A percentile compares a stretch with the other conserved stretches of the same genome.
phyloP scores from a whole-genome alignment of 2,888 invertebrate genomes.

The Cataglyphis rosenhaueri region DNA sequence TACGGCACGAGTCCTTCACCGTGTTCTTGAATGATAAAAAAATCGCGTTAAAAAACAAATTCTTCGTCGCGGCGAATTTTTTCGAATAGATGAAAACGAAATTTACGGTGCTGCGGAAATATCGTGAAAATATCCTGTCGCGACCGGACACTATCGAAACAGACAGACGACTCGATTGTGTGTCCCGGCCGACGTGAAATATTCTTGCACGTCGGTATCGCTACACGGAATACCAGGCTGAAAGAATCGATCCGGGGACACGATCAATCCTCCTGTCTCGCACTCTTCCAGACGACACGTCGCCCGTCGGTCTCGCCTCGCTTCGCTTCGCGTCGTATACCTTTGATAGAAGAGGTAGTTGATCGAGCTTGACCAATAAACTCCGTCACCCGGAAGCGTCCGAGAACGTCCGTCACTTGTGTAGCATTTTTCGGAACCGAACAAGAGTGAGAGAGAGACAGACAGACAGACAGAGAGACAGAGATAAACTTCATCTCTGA shows the following conservation, averaged over 20 bases:
- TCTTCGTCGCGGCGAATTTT: not conserved
- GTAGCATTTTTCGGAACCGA: not conserved
- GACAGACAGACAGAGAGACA: too few species aligned
- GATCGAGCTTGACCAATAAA: conserved; percentile 17
- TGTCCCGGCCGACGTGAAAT: not conserved
- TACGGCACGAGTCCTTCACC: not conserved
- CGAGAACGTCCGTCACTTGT: not conserved
- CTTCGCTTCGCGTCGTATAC: not conserved
- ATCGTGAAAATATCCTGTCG: not conserved
- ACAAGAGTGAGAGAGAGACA: not conserved
- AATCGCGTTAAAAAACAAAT: not conserved
- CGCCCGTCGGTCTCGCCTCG: conserved; percentile 2
- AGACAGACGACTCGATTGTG: conserved; percentile 3
- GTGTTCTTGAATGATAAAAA: too few species aligned
- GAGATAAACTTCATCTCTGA: not conserved
- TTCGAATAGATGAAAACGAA: not conserved
- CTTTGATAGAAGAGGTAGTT: conserved; percentile 1
- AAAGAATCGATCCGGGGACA: not conserved
- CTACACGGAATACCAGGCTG: not conserved
- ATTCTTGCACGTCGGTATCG: not conserved
- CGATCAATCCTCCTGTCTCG: conserved; percentile 19
- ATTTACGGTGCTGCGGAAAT: not conserved
- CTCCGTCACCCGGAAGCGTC: conserved; percentile 11
- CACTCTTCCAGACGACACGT: conserved; percentile 21
- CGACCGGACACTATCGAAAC: not conserved